Evolutionary conservation across 1,140 invertebrate genomes (phyloP), one percentile per base, ranked within the genome.

Genomic region (Contarinia nasturtii): DNA sequence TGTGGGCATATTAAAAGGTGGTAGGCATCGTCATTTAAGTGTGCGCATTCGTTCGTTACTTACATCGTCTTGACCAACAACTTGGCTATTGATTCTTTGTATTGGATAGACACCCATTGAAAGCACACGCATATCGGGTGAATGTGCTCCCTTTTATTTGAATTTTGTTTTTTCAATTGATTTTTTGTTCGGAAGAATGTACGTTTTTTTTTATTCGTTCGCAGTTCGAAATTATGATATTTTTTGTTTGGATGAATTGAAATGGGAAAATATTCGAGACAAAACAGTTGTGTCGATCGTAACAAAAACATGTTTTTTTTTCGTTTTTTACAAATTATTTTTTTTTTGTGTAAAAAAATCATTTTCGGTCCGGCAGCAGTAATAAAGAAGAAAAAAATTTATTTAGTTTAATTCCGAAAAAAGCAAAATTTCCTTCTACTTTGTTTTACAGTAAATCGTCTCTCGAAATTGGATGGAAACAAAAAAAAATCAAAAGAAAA

Each of bases 61-160:
- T 86, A 90, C 87, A 74, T 86, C 79, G 65, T 84, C 74, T 63
- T 78, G 78, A 65, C 79, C 75, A 65, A 85, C 74, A 64, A 88
- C 84, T 70, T 76, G 75, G 57, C 85, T 88, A 66, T 79, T 78
- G 66, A 90, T 74, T 69, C 76, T 79, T 70, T 87, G 79, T 65
- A 88, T 80, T 56, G 82, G 85, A 68, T 82, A 89, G 65, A 82
- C 74, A 55, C 86, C 86, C 78, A 88, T 82, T 53, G 84, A 82
- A 52, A 83, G 76, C 58, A 79, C 79, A 61, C 84, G 79, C 63
- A 81, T 81, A 70, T 80, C 84, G 65, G 86, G 85, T 65, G 86
- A 88, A 64, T 82, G 82, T 59, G 82, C 77, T 67, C 86, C 86
- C 85, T 89, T 43, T 48, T 22, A 40, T 47, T 22, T 48, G 17